These are phyloP conservation scores for Origma solitaria DNA, from an alignment of 2,113 vertebrate genomes.

Conservation along the genomic window DNA sequence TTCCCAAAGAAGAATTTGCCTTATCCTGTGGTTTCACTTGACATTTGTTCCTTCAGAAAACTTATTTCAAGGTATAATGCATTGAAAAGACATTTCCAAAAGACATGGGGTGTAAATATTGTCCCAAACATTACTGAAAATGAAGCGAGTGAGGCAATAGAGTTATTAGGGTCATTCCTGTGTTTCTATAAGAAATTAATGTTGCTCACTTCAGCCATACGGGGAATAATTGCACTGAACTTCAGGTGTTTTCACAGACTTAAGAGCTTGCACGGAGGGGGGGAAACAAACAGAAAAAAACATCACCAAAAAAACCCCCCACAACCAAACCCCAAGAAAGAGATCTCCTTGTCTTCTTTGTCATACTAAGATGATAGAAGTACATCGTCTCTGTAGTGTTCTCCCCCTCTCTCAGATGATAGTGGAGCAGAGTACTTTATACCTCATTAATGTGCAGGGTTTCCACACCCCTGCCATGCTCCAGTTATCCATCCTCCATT, in stretches of 20 bases:
- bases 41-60: background rate
- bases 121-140: background rate
- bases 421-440: background rate
- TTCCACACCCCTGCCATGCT: background rate
- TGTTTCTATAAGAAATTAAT: background rate
- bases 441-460: background rate
- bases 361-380: background rate
- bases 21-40: background rate
- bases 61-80: background rate
- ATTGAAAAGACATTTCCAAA: background rate
- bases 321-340: background rate
- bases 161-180: background rate
- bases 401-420: background rate
- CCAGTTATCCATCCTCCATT: background rate
- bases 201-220: background rate
- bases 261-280: background rate
- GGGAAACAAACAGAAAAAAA: background rate
- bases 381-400: background rate
- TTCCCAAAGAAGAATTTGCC: background rate
- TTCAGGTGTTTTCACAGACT: background rate
- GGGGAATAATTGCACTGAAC: background rate
- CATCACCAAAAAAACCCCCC: fast-evolving
- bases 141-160: background rate
- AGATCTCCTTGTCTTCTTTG: background rate
- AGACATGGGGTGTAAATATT: background rate